A percentile compares a stretch with the other conserved stretches of the same genome.
Conservation (phyloP, 2,113 vertebrate species). For the Bujurquina vittata region DNA sequence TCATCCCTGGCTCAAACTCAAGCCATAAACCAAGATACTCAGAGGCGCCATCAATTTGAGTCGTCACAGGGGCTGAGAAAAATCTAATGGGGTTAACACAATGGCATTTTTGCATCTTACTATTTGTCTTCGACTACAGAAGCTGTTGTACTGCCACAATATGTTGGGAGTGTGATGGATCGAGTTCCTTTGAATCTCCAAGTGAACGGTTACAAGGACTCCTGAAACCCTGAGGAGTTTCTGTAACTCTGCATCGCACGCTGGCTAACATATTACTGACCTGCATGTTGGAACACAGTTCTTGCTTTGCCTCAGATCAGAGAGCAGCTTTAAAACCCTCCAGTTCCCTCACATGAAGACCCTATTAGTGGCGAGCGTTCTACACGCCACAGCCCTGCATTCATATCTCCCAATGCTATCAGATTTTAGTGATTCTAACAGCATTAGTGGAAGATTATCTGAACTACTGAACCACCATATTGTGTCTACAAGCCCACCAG, state of each 20-base stretch:
- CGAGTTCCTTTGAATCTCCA: neutral
- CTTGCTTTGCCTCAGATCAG: neutral
- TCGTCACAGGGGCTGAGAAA: neutral
- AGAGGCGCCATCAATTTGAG: neutral
- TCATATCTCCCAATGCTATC: too few relatives aligned
- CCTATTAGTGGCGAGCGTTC: neutral
- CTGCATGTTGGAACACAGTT: neutral
- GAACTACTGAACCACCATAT: too few relatives aligned
- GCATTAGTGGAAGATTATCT: too few relatives aligned
- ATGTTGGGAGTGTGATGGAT: neutral
- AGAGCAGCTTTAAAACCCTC: neutral
- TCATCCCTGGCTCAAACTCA: conserved; percentile 93
- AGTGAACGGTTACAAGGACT: neutral
- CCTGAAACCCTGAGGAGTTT: neutral
- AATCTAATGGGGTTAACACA: neutral
- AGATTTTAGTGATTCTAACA: too few relatives aligned
- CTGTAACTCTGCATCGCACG: neutral
- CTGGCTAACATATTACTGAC: neutral
- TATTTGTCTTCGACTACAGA: neutral
- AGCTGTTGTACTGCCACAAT: fast-evolving
- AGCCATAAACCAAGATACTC: conserved; percentile 80
- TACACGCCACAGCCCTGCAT: neutral
- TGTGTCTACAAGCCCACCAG: too few relatives aligned
- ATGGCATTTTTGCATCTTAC: fast-evolving
- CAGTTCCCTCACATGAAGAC: neutral